A percentile compares a stretch with the other conserved stretches of the same genome.
These are phyloP conservation scores for Tapera naevia DNA, from an alignment of 2,797 vertebrate genomes.

Conservation along the genomic window DNA sequence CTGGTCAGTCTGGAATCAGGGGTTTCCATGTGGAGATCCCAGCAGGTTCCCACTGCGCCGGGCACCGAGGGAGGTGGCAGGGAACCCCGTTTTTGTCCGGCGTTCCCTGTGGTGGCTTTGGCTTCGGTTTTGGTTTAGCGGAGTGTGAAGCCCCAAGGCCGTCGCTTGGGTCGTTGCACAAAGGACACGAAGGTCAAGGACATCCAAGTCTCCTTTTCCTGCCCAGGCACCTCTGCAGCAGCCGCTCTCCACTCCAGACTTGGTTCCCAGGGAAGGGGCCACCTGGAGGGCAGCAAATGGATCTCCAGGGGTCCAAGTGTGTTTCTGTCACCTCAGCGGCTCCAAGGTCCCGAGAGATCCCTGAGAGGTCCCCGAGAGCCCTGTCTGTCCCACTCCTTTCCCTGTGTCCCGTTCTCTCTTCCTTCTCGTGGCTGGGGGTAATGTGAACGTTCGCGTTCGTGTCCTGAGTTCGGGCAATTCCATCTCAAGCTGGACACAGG, in stretches of 20 bases:
- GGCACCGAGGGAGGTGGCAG: neutral
- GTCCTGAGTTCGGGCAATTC: neutral
- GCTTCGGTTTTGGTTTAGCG: neutral
- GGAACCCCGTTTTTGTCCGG: neutral
- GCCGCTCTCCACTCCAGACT: constrained; percentile 24
- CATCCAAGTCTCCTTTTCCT: neutral
- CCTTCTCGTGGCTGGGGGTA: neutral
- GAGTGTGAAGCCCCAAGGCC: neutral
- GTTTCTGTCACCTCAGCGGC: neutral
- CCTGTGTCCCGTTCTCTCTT: neutral
- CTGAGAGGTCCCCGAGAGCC: neutral
- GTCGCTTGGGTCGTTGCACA: neutral
- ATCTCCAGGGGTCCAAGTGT: neutral
- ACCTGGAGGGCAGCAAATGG: neutral
- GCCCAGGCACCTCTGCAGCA: constrained; percentile 55
- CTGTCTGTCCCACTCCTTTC: neutral
- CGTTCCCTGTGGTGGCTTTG: accelerated
- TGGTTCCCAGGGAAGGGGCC: neutral
- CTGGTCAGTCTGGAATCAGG: neutral
- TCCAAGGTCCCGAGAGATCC: neutral
- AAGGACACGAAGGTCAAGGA: neutral
- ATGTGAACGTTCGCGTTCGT: neutral
- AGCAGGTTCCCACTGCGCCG: neutral
- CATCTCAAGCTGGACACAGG: neutral
- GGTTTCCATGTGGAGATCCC: neutral